These are phyloP conservation scores for Tiaroga cobitis DNA, from an alignment of 2,797 vertebrate genomes.

Conservation along the genomic window DNA sequence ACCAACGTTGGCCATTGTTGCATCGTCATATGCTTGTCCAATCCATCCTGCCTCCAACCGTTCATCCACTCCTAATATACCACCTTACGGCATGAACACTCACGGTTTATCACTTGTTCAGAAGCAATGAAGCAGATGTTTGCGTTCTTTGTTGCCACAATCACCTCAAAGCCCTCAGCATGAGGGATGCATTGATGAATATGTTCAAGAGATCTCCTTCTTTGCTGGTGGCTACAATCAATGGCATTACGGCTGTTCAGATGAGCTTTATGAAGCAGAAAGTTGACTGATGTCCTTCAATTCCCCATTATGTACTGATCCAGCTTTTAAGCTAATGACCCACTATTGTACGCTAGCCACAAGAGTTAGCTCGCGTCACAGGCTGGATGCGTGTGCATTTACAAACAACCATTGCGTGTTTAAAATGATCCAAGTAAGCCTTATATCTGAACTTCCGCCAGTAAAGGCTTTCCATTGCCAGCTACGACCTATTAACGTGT, in stretches of 20 bases:
- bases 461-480: constrained; percentile 21
- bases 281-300: constrained; percentile 30
- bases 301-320: constrained; percentile 36
- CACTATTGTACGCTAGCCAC: neutral
- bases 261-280: constrained; percentile 45
- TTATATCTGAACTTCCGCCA: constrained; percentile 2
- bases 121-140: constrained; percentile 11
- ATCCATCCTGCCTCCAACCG: neutral
- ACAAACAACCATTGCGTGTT: neutral
- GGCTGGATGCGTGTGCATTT: neutral
- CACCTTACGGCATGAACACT: neutral
- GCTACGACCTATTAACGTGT: neutral
- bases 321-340: constrained; percentile 15
- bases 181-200: constrained; percentile 19
- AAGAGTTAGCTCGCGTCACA: neutral
- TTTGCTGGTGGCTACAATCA: neutral
- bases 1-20: neutral
- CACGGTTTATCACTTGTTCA: neutral
- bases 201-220: constrained; percentile 6
- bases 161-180: constrained; percentile 7
- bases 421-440: neutral
- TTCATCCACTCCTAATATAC: neutral
- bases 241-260: neutral
- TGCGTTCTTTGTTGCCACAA: neutral
- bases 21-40: neutral